Conservation (phyloP, 2,797 vertebrate genomes). For the Arremon brunneinucha region DNA sequence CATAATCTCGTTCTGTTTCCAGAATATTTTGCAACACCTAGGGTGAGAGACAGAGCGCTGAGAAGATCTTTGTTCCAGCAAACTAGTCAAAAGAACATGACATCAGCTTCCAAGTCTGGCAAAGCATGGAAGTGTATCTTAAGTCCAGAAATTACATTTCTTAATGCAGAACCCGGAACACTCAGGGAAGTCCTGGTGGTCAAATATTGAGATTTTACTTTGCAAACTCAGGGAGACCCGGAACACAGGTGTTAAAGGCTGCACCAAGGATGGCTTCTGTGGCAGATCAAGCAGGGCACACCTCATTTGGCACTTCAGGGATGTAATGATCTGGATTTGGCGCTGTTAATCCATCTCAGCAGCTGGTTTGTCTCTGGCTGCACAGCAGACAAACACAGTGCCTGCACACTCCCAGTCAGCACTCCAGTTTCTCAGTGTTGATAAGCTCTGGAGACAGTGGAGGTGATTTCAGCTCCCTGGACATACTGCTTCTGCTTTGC, state of each 20-base stretch:
- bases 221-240: background rate
- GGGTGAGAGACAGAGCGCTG: constrained; percentile 57
- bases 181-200: background rate
- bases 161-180: background rate
- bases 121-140: background rate
- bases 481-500: background rate
- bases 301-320: background rate
- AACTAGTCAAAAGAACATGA: background rate
- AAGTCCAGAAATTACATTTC: background rate
- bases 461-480: background rate
- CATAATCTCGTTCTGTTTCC: constrained; percentile 94
- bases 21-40: constrained; percentile 97
- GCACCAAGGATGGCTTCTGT: background rate
- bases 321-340: background rate
- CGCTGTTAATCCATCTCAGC: background rate
- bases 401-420: background rate
- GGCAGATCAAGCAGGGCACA: background rate
- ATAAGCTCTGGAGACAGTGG: background rate
- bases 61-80: background rate
- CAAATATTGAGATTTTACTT: background rate
- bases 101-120: background rate
- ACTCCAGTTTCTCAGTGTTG: background rate
- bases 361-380: background rate
- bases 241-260: background rate
- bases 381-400: background rate